Evolutionary conservation across 2,797 vertebrate species (phyloP).

Genomic region (Phylloscopus collybita): DNA sequence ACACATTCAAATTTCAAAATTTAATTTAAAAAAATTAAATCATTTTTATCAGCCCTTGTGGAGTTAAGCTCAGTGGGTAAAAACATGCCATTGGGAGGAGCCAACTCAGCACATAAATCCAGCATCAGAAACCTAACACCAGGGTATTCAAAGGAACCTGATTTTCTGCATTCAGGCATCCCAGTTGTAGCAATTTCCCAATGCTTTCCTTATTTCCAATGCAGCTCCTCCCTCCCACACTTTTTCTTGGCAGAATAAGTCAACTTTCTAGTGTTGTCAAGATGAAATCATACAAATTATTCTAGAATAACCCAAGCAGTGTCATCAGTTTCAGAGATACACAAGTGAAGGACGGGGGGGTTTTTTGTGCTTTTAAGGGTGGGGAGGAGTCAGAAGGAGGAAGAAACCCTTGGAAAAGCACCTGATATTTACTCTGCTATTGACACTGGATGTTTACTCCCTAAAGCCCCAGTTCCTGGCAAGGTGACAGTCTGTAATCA

Average conservation of each 20-base stretch:
- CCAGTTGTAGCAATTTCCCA: not conserved
- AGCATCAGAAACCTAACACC: not conserved
- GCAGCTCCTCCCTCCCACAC: not conserved
- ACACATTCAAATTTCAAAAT: not conserved
- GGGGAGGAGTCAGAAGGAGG: not conserved
- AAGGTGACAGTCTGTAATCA: not conserved
- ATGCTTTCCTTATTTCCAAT: not conserved
- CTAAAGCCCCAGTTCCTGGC: not conserved
- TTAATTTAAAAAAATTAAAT: not conserved
- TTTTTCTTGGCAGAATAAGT: not conserved
- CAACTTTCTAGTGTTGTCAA: not conserved
- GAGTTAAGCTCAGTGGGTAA: not conserved
- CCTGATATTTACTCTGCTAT: not conserved
- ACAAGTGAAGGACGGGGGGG: no score
- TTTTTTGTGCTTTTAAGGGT: not conserved
- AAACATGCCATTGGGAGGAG: not conserved
- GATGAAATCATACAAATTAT: not conserved
- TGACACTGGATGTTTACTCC: not conserved
- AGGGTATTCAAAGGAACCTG: not conserved
- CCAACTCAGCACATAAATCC: not conserved
- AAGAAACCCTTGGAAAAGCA: not conserved
- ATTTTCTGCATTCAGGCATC: constrained; percentile 4
- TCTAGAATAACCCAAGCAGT: not conserved
- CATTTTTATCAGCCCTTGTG: not conserved
- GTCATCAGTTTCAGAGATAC: not conserved